Percentiles rank a stretch among this genome's conserved stretches.
These are phyloP conservation scores for Colius striatus DNA, from an alignment of 2,113 vertebrate species.

Conservation along the genomic window DNA sequence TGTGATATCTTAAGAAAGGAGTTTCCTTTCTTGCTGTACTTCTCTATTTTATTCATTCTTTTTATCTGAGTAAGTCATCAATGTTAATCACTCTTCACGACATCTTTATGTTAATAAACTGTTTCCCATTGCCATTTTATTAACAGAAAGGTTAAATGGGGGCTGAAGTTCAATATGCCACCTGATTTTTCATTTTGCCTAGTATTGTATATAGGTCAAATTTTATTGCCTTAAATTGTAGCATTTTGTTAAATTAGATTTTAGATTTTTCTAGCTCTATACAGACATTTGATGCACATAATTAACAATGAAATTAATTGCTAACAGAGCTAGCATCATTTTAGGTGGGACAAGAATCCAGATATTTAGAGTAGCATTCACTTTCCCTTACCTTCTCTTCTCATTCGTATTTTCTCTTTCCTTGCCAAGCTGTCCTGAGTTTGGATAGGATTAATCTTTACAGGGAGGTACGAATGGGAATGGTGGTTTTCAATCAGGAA, in stretches of 20 bases:
- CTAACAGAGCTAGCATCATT: neutral
- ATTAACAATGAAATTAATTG: neutral
- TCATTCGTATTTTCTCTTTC: neutral
- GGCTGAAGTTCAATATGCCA: neutral
- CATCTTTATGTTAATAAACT: neutral
- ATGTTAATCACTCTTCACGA: neutral
- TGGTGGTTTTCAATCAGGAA: too few relatives aligned
- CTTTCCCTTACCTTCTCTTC: neutral
- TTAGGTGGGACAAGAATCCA: neutral
- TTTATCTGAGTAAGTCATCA: neutral
- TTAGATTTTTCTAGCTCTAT: neutral
- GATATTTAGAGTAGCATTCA: neutral
- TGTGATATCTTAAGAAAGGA: neutral
- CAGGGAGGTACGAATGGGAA: too few relatives aligned
- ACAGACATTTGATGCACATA: neutral
- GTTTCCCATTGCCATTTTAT: neutral
- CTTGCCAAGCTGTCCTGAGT: neutral
- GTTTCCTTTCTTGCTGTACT: neutral
- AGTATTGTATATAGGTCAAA: neutral
- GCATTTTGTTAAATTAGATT: neutral
- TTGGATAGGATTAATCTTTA: too few relatives aligned
- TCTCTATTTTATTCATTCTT: neutral
- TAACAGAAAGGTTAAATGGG: neutral
- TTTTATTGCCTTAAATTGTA: neutral
- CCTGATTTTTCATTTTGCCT: neutral